phyloP scores from a whole-genome alignment of 2,113 vertebrate genomes.

The Alligator sinensis region DNA sequence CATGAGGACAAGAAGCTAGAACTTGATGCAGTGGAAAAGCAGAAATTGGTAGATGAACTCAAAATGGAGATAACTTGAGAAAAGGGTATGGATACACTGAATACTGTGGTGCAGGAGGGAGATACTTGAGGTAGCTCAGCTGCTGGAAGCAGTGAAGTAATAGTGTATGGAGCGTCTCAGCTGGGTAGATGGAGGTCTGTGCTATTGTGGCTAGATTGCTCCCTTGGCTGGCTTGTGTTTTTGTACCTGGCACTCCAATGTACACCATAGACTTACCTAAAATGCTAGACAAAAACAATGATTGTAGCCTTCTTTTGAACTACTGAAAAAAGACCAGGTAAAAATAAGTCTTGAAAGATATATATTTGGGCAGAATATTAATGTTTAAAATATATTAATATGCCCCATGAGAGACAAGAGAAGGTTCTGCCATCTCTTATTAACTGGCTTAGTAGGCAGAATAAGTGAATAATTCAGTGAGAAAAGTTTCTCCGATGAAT shows the following conservation, averaged over 20 bases:
- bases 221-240: no score
- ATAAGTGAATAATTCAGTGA: conserved; percentile 73
- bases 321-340: background rate
- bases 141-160: no score
- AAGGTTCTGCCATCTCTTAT: conserved; percentile 66
- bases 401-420: conserved; percentile 52
- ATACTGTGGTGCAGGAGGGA: background rate
- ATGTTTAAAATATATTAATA: conserved; percentile 72
- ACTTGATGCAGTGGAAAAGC: background rate
- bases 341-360: conserved; percentile 54
- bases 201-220: no score
- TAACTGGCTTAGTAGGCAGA: conserved; percentile 69
- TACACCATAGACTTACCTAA: no score
- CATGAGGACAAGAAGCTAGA: background rate
- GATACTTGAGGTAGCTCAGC: no score
- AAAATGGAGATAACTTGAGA: background rate
- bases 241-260: no score
- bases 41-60: background rate
- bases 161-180: no score
- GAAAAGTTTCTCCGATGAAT: conserved; percentile 62
- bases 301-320: background rate
- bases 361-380: conserved; percentile 66
- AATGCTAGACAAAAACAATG: no score
- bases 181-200: no score
- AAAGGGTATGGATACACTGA: background rate